Evolutionary conservation across 2,113 vertebrate species (phyloP).

Genomic region (Semicossyphus pulcher): DNA sequence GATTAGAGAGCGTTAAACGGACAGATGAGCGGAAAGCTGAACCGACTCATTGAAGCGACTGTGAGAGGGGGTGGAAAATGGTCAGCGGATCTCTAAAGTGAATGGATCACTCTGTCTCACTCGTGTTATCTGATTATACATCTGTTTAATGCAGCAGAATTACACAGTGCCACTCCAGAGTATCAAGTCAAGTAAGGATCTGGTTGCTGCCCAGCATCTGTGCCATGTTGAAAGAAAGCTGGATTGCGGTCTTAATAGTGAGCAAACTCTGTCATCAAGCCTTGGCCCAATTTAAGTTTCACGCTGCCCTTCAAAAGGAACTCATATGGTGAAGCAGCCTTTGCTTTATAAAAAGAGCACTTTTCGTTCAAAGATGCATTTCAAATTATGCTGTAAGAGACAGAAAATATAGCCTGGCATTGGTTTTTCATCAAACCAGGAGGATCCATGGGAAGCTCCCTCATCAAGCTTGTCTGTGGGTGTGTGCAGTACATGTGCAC

Average conservation of each 20-base stretch:
- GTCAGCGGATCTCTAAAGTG: constrained; percentile 54
- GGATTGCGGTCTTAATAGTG: constrained; percentile 12
- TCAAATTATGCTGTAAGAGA: neutral
- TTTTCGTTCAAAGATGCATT: constrained; percentile 1
- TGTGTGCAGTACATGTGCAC: neutral
- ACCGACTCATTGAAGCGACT: constrained; percentile 3
- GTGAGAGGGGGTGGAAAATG: constrained; percentile 20
- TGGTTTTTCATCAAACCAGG: constrained; percentile 30
- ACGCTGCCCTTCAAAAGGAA: constrained; percentile 15
- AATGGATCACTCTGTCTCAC: constrained; percentile 31
- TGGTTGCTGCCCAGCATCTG: constrained; percentile 42
- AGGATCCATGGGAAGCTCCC: constrained; percentile 31
- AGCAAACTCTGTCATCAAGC: constrained; percentile 20
- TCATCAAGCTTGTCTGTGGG: neutral
- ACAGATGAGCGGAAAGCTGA: constrained; percentile 61
- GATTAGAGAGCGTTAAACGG: constrained; percentile 69
- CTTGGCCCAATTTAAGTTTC: neutral
- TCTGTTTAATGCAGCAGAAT: constrained; percentile 49
- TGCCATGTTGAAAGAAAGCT: constrained; percentile 26
- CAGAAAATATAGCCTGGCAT: too few relatives aligned
- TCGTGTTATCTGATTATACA: constrained; percentile 44
- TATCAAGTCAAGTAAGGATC: constrained; percentile 6
- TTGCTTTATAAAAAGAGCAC: neutral
- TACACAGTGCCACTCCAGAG: constrained; percentile 21
- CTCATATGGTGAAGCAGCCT: constrained; percentile 1